phyloP scores from a whole-genome alignment of 2,888 invertebrate species.

The Stegana nigrithorax region DNA sequence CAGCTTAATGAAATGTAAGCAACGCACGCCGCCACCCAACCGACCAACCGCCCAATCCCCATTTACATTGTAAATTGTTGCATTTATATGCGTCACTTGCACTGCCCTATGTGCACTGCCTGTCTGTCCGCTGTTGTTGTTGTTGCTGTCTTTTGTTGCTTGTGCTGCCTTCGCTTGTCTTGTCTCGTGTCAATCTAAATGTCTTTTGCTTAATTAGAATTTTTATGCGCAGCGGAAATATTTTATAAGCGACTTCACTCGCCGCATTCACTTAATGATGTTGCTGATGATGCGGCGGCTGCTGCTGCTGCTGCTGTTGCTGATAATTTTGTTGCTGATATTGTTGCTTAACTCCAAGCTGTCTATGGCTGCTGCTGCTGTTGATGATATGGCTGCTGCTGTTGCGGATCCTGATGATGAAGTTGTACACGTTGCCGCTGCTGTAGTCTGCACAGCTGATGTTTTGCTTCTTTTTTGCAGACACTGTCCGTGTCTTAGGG shows the following conservation, averaged over 20 bases:
- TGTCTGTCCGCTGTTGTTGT: not conserved
- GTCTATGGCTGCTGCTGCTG: constrained; percentile 37
- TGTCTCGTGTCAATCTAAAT: constrained; percentile 59
- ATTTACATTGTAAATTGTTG: constrained; percentile 32
- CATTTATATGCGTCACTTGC: not conserved
- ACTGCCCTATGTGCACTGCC: not conserved
- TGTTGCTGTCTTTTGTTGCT: not conserved
- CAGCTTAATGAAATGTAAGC: constrained; percentile 57
- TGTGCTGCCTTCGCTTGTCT: constrained; percentile 39
- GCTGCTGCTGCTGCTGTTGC: not conserved
- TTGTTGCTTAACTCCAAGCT: no score
- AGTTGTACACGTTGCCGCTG: not conserved
- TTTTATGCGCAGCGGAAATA: constrained; percentile 48
- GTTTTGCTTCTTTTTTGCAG: no score
- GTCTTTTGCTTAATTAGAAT: constrained; percentile 60
- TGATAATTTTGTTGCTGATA: no score
- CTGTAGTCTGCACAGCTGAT: not conserved
- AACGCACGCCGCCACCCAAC: not conserved
- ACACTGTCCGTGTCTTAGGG: no score
- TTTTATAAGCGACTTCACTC: constrained; percentile 39
- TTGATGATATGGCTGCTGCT: constrained; percentile 32
- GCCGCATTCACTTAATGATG: constrained; percentile 31
- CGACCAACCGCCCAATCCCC: constrained; percentile 26
- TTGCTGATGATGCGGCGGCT: not conserved
- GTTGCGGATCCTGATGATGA: not conserved